Evolutionary conservation across 2,113 vertebrate genomes (phyloP).

Genomic region (Amia ocellicauda): DNA sequence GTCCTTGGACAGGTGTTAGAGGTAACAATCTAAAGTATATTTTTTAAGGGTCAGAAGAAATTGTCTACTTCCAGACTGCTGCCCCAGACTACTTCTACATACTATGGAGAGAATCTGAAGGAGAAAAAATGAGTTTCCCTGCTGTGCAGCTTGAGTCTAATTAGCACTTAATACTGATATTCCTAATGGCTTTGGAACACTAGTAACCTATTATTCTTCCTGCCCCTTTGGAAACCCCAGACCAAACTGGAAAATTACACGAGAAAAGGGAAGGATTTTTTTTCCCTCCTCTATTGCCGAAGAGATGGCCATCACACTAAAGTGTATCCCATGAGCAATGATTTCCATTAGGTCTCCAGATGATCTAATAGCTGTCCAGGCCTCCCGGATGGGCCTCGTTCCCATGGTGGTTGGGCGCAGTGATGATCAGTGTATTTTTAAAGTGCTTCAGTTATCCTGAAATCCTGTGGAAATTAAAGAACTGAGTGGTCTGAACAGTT

Average conservation of each 20-base stretch:
- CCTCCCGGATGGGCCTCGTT: conserved; percentile 42
- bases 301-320: conserved; percentile 45
- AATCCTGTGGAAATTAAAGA: neutral
- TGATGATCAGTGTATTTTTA: neutral
- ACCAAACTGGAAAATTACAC: conserved; percentile 46
- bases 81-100: too few species aligned
- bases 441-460: neutral
- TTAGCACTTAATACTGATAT: conserved; percentile 20
- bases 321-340: conserved; percentile 44
- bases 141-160: conserved; percentile 1
- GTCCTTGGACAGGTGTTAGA: neutral
- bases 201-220: conserved; percentile 30
- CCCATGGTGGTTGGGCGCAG: conserved; percentile 36
- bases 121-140: too few species aligned
- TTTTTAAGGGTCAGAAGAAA: too few species aligned
- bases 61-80: too few species aligned
- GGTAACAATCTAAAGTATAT: too few species aligned
- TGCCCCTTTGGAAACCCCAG: conserved; percentile 12
- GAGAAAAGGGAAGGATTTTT: conserved; percentile 43
- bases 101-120: too few species aligned
- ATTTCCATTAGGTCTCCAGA: conserved; percentile 55
- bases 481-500: too few species aligned
- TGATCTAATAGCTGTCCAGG: conserved; percentile 54
- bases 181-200: conserved; percentile 32
- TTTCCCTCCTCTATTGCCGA: conserved; percentile 43